phyloP scores from a whole-genome alignment of 2,888 invertebrate species.

The Balanococcus diminutus region DNA sequence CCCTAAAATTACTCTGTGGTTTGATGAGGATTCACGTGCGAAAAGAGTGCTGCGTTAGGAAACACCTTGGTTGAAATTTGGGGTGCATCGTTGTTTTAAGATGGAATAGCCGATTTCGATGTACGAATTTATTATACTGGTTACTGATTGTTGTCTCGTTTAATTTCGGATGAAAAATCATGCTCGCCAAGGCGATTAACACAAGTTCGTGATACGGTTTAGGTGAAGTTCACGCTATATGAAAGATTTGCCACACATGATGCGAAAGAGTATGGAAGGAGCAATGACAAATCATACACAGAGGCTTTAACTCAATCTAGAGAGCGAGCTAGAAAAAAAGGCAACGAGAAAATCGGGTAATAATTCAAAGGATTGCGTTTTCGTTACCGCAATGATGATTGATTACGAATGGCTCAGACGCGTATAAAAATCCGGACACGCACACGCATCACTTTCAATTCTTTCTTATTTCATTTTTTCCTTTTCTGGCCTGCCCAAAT shows the following conservation, averaged over 20 bases:
- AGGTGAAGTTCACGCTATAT: not conserved
- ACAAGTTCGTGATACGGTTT: not conserved
- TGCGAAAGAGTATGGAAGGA: not conserved
- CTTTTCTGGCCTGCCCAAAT: not conserved
- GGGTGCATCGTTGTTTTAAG: not conserved
- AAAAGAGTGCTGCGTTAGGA: not conserved
- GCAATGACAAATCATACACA: conserved; percentile 27
- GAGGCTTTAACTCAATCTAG: conserved; percentile 6
- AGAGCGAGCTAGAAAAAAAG: not conserved
- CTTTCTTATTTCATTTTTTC: not conserved
- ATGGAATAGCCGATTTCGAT: not conserved
- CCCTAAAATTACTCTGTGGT: too few relatives aligned
- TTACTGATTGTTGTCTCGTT: not conserved
- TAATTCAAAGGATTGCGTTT: conserved; percentile 45
- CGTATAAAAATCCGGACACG: conserved; percentile 45
- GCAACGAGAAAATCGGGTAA: conserved; percentile 30
- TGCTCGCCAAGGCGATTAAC: not conserved
- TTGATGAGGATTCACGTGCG: too few relatives aligned
- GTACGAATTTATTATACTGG: not conserved
- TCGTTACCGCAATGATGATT: conserved; percentile 38
- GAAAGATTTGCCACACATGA: not conserved
- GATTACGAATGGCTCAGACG: conserved; percentile 35
- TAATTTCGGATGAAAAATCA: not conserved
- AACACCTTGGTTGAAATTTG: too few relatives aligned
- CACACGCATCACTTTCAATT: conserved; percentile 46